Evolutionary conservation across 92 coral and sea anemone genomes (phyloP), one percentile per base, ranked within the genome.

Genomic region (Epizoanthus fatuus): DNA sequence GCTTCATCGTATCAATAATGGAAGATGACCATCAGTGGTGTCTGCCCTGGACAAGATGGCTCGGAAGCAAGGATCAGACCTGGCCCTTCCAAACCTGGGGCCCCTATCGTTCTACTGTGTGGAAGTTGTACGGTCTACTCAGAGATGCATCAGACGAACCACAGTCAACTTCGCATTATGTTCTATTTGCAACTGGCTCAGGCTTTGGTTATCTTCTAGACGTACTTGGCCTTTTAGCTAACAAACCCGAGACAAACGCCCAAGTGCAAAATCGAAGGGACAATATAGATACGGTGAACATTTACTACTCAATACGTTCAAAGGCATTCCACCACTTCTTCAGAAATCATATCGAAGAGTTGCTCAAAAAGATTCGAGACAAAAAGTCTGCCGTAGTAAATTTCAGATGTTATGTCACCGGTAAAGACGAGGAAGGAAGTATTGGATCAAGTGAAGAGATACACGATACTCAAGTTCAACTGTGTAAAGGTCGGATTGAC

Each of bases 31-130:
- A 85, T 3, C 92, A 77, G 42, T 52, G 86, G 56, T 70, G 35
- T 65, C 49, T 77, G 4, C 92, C 90, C 38, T 89, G 90, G 92
- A 85, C 92, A 77, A 79, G 37, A 35, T 89, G 92, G 92, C 44
- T 89, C 0, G 92, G 75, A n/a, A 42, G 73, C 14, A 80, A 8
- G 44, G 77, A 85, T 1, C 44, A 70, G 7, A 32, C 63, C 13
- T 20, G 0, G 5, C 16, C 65, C 22, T 55, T 89, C 51, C 85
- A 78, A n/a, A 35, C 71, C 10, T 89, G 92, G 90, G 90, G 92
- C 10, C 92, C 92, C 47, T 89, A 89, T 54, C 92, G 92, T 25
- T 89, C 92, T 9, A 69, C 92, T 10, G 92, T 89, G n/a, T 60
- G 70, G 70, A 80, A 71, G 56, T 70, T 89, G 45, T 79, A 77